These are phyloP conservation scores for Datnioides undecimradiatus DNA, from an alignment of 2,113 vertebrate genomes.

Conservation along the genomic window DNA sequence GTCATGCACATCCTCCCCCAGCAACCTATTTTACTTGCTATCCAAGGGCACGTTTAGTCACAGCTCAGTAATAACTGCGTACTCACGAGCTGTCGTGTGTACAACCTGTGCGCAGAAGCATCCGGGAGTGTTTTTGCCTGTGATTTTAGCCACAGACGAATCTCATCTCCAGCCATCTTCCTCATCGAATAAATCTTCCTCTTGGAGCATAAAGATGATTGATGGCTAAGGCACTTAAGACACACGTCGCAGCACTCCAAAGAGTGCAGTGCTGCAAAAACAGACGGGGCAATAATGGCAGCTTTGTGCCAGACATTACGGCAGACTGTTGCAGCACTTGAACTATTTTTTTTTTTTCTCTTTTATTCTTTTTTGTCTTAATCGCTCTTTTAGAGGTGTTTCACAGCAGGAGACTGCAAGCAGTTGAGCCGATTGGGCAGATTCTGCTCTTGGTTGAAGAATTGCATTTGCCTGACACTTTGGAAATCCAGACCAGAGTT, in stretches of 20 bases:
- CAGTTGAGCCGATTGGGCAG: neutral
- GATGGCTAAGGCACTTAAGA: constrained; percentile 72
- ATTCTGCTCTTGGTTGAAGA: constrained; percentile 1
- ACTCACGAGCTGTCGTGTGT: constrained; percentile 30
- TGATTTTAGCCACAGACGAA: constrained; percentile 62
- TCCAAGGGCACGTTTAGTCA: constrained; percentile 35
- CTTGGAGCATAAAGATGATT: constrained; percentile 73
- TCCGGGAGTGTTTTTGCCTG: constrained; percentile 24
- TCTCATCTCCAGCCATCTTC: constrained; percentile 70
- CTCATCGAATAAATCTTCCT: constrained; percentile 76
- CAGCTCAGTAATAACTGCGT: constrained; percentile 51
- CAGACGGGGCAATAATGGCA: constrained; percentile 51
- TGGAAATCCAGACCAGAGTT: neutral
- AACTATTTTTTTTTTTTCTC: constrained; percentile 3
- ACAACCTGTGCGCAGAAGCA: constrained; percentile 17
- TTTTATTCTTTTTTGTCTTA: constrained; percentile 14
- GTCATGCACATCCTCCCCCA: constrained; percentile 10
- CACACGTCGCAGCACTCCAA: constrained; percentile 48
- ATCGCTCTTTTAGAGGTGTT: constrained; percentile 34
- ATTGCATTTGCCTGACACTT: neutral
- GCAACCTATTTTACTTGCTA: constrained; percentile 8
- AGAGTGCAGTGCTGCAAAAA: constrained; percentile 46
- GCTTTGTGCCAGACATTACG: constrained; percentile 42
- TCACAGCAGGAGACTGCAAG: constrained; percentile 25
- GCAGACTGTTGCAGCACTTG: constrained; percentile 40